Percentiles rank a stretch among this genome's conserved stretches.
These are phyloP conservation scores for Dioctria linearis DNA, from an alignment of 2,888 invertebrate species.

Conservation along the genomic window DNA sequence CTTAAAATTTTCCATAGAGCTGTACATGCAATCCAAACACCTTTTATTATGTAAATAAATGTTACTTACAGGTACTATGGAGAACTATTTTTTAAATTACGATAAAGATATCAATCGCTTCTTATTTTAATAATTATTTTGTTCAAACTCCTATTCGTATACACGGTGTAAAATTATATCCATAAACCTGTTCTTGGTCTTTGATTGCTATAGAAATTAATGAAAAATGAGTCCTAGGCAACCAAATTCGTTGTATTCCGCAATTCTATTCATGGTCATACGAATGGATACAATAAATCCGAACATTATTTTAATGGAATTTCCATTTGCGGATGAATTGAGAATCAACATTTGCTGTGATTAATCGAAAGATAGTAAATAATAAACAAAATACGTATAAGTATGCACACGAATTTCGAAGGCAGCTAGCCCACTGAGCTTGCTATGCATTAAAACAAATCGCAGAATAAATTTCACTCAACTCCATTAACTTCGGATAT, in stretches of 20 bases:
- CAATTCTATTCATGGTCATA: conserved; percentile 25
- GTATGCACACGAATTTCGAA: conserved; percentile 10
- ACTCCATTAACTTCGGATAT: conserved; percentile 49
- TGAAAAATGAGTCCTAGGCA: conserved; percentile 31
- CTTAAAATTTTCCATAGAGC: no score
- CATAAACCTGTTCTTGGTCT: no score
- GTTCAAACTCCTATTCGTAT: no score
- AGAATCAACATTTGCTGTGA: conserved; percentile 17
- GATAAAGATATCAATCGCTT: no score
- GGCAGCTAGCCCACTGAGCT: neutral
- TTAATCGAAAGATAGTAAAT: conserved; percentile 25
- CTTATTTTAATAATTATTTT: no score
- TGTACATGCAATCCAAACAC: no score
- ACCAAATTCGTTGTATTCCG: conserved; percentile 28
- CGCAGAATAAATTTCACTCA: conserved; percentile 44
- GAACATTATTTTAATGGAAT: neutral
- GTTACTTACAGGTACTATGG: no score
- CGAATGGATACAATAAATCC: neutral
- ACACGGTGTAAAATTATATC: no score
- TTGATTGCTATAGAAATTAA: neutral
- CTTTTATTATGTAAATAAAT: no score
- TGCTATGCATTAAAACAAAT: conserved; percentile 37
- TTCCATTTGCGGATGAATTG: neutral
- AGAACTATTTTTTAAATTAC: no score
- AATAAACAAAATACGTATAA: neutral